Percentiles rank a stretch among this genome's conserved stretches.
These are phyloP conservation scores for Drosophila teissieri DNA, from an alignment of 1,140 invertebrate genomes.

Conservation along the genomic window DNA sequence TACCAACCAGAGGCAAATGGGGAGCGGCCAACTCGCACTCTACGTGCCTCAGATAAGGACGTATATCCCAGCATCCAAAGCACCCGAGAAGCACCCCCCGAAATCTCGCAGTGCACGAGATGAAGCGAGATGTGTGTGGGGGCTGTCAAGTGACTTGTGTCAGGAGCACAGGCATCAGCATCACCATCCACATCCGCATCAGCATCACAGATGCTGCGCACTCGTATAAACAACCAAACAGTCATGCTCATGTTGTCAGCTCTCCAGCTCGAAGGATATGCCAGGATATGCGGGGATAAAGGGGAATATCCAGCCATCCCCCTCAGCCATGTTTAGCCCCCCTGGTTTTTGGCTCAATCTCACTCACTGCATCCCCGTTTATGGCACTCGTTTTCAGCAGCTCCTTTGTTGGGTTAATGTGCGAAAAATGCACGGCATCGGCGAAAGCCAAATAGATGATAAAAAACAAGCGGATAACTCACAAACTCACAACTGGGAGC, in stretches of 20 bases:
- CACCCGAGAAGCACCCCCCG: background rate
- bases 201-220: conserved; percentile 35
- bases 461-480: background rate
- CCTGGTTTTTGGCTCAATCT: conserved; percentile 30
- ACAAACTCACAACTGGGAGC: no score
- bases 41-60: conserved; percentile 71
- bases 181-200: no score
- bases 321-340: background rate
- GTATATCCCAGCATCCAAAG: background rate
- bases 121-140: conserved; percentile 10
- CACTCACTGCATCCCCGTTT: conserved; percentile 57
- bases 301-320: background rate
- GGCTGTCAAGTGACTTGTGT: conserved; percentile 51
- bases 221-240: conserved; percentile 41
- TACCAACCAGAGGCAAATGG: conserved; percentile 62
- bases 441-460: conserved; percentile 68
- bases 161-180: conserved; percentile 4
- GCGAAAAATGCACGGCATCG: conserved; percentile 73
- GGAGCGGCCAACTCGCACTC: conserved; percentile 18
- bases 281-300: background rate
- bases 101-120: conserved; percentile 37
- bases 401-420: conserved; percentile 67
- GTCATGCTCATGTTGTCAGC: conserved; percentile 54
- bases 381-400: conserved; percentile 35
- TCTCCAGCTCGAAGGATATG: conserved; percentile 10